These are phyloP conservation scores for Orthonyx spaldingii DNA, from an alignment of 2,113 vertebrate species.

Conservation along the genomic window DNA sequence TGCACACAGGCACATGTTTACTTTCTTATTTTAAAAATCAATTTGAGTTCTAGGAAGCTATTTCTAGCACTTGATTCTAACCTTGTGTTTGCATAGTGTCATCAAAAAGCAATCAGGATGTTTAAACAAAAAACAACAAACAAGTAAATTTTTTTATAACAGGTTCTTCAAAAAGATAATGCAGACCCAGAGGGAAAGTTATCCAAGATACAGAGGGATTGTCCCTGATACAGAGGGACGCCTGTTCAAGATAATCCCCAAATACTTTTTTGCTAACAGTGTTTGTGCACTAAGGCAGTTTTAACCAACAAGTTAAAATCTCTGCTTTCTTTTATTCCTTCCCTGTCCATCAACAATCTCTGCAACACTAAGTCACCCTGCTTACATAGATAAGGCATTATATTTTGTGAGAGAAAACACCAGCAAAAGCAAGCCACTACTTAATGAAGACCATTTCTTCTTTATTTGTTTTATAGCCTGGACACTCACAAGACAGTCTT, in stretches of 20 bases:
- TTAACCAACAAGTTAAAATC: neutral
- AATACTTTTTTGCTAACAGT: neutral
- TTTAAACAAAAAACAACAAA: neutral
- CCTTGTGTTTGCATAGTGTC: neutral
- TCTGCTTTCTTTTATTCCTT: neutral
- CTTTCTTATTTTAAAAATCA: constrained; percentile 17
- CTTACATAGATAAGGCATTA: neutral
- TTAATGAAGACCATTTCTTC: neutral
- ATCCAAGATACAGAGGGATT: no score
- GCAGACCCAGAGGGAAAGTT: neutral
- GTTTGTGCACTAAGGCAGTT: neutral
- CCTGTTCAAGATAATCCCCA: neutral
- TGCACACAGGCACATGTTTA: neutral
- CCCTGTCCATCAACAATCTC: neutral
- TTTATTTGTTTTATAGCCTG: neutral
- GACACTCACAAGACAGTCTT: neutral
- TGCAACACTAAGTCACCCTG: neutral
- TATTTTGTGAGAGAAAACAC: neutral
- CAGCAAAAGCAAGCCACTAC: neutral
- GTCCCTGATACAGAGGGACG: neutral
- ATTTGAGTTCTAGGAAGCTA: neutral
- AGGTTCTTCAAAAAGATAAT: neutral
- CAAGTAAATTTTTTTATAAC: neutral
- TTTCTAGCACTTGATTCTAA: neutral
- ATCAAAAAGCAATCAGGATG: neutral